Percentiles rank a stretch among this genome's conserved stretches.
Evolutionary conservation across 1,140 invertebrate species (phyloP).

Genomic region (Hermetia illucens): DNA sequence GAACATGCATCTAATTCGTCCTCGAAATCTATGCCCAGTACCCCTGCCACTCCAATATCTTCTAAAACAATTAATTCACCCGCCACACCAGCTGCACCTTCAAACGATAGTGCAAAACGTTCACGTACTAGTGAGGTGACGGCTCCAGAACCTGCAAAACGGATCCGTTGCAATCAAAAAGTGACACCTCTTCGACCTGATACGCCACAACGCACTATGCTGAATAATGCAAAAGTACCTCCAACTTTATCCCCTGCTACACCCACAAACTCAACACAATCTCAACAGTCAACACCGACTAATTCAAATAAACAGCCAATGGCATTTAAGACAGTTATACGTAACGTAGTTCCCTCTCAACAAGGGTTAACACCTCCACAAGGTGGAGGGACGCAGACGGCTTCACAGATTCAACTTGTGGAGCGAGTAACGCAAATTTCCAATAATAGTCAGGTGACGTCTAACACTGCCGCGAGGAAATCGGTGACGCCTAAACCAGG

Average conservation of each 20-base stretch:
- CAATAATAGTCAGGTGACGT: no score
- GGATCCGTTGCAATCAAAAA: conserved; percentile 20
- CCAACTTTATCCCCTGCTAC: conserved; percentile 3
- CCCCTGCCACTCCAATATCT: conserved; percentile 6
- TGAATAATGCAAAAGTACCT: background rate
- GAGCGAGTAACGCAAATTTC: no score
- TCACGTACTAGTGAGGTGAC: no score
- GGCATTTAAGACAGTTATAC: background rate
- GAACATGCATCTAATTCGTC: conserved; percentile 3
- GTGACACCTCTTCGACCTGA: conserved; percentile 22
- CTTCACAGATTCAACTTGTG: no score
- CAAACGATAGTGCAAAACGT: conserved; percentile 1
- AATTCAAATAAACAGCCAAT: conserved; percentile 6
- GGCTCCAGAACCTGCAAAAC: conserved; percentile 5
- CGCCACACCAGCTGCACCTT: conserved; percentile 6
- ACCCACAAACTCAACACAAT: conserved; percentile 1
- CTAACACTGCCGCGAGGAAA: no score
- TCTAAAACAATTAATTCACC: conserved; percentile 12
- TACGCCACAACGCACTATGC: background rate
- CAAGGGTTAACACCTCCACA: no score
- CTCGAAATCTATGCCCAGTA: conserved; percentile 3
- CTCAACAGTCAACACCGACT: conserved; percentile 3
- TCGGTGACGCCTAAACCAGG: no score
- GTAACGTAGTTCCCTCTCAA: no score
- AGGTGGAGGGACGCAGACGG: no score